phyloP scores from a whole-genome alignment of 2,888 invertebrate genomes.

The Neuroscelio doddi region DNA sequence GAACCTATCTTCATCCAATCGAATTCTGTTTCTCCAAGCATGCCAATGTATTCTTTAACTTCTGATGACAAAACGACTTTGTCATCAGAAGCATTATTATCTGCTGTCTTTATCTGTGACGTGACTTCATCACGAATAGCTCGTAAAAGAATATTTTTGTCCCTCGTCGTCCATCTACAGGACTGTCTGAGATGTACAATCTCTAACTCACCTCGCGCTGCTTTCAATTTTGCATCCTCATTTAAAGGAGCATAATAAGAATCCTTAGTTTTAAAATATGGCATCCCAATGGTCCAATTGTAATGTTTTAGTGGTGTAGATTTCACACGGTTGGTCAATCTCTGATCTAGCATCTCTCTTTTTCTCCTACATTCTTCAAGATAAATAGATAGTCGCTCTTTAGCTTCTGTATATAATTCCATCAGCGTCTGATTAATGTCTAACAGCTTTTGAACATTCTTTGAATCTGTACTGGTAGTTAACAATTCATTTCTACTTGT shows the following conservation, averaged over 20 bases:
- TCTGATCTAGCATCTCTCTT: constrained; percentile 45
- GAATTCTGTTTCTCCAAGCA: constrained; percentile 68
- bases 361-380: constrained; percentile 69
- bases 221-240: constrained; percentile 75
- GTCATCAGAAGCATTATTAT: constrained; percentile 11
- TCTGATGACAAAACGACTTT: constrained; percentile 48
- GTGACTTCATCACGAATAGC: constrained; percentile 71
- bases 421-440: constrained; percentile 71
- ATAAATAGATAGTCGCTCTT: constrained; percentile 63
- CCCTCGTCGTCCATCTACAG: constrained; percentile 73
- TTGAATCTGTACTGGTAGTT: background rate
- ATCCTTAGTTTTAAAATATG: constrained; percentile 80
- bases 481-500: background rate
- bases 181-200: constrained; percentile 56
- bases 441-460: constrained; percentile 59
- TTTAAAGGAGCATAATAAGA: constrained; percentile 76
- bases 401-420: constrained; percentile 66
- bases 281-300: constrained; percentile 73
- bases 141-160: constrained; percentile 74
- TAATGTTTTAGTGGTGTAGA: constrained; percentile 13
- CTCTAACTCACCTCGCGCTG: constrained; percentile 60
- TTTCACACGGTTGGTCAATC: constrained; percentile 33
- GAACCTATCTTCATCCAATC: too few relatives aligned
- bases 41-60: constrained; percentile 53
- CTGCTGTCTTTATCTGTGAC: constrained; percentile 23